These are phyloP conservation scores for Neuroscelio doddi DNA, from an alignment of 2,888 invertebrate genomes.

Conservation along the genomic window DNA sequence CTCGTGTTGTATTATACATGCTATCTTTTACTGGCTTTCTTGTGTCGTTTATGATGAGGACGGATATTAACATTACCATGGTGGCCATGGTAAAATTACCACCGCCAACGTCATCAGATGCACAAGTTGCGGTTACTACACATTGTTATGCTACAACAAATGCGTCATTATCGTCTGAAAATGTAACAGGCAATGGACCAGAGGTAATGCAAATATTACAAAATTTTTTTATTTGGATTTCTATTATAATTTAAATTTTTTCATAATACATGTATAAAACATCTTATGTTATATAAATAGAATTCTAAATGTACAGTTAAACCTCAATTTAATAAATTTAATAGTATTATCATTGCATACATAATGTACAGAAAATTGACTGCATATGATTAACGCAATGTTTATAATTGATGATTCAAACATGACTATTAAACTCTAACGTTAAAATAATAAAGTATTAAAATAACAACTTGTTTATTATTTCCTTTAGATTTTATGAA, in stretches of 20 bases:
- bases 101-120: slow-evolving; percentile 33
- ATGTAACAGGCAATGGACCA: slow-evolving; percentile 31
- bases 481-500: slow-evolving; percentile 76
- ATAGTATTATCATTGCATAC: too few species aligned
- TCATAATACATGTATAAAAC: too few species aligned
- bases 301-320: too few species aligned
- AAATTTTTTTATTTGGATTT: too few species aligned
- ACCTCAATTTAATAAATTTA: too few species aligned
- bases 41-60: slow-evolving; percentile 85
- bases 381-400: too few species aligned
- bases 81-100: slow-evolving; percentile 77
- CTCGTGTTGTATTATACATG: slow-evolving; percentile 80
- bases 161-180: slow-evolving; percentile 41
- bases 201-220: slow-evolving; percentile 47
- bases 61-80: slow-evolving; percentile 81
- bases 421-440: too few species aligned
- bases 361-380: too few species aligned
- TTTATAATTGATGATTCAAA: too few species aligned
- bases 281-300: too few species aligned
- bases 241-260: too few species aligned
- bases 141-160: slow-evolving; percentile 62
- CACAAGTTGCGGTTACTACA: slow-evolving; percentile 48
- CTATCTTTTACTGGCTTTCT: slow-evolving; percentile 82
- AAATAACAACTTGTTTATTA: background rate
- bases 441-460: too few species aligned